These are phyloP conservation scores for Spongia lamella DNA, from an alignment of 37 sponge, comb jelly and placozoan genomes.

Conservation along the genomic window DNA sequence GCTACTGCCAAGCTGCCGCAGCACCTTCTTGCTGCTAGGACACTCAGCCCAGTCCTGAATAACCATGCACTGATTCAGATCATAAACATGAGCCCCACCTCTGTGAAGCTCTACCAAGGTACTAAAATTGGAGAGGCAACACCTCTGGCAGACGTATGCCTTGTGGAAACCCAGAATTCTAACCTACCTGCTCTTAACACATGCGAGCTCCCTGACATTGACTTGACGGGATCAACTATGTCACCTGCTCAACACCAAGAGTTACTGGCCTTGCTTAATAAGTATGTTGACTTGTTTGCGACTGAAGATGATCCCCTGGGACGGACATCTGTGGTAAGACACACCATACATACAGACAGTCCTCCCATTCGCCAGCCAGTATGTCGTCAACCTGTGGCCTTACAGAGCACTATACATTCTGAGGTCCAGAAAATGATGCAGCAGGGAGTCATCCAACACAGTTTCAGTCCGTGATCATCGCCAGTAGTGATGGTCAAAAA, in stretches of 20 bases:
- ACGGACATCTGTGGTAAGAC: slow-evolving; percentile 23
- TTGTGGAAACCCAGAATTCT: background rate
- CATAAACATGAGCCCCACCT: background rate
- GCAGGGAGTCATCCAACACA: slow-evolving; percentile 6
- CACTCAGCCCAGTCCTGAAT: background rate
- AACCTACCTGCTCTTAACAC: background rate
- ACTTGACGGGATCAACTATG: background rate
- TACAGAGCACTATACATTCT: background rate
- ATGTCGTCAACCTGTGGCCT: slow-evolving; percentile 2
- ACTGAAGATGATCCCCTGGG: slow-evolving; percentile 12
- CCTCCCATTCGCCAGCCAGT: slow-evolving; percentile 8
- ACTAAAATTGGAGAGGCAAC: slow-evolving; percentile 1
- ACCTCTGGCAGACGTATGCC: background rate
- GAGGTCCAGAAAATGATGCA: slow-evolving; percentile 32
- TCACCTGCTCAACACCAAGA: background rate
- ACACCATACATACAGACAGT: too few relatives aligned
- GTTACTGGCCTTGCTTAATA: background rate
- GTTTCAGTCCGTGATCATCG: slow-evolving; percentile 13
- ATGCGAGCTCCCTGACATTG: background rate
- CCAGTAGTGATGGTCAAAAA: slow-evolving; percentile 15
- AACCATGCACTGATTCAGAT: slow-evolving; percentile 2
- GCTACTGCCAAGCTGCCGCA: too few relatives aligned
- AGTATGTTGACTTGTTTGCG: slow-evolving; percentile 5
- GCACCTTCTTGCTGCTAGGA: slow-evolving; percentile 8
- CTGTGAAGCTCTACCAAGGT: background rate